phyloP scores from a whole-genome alignment of 2,797 vertebrate species.

The Hozukius guyotensis region DNA sequence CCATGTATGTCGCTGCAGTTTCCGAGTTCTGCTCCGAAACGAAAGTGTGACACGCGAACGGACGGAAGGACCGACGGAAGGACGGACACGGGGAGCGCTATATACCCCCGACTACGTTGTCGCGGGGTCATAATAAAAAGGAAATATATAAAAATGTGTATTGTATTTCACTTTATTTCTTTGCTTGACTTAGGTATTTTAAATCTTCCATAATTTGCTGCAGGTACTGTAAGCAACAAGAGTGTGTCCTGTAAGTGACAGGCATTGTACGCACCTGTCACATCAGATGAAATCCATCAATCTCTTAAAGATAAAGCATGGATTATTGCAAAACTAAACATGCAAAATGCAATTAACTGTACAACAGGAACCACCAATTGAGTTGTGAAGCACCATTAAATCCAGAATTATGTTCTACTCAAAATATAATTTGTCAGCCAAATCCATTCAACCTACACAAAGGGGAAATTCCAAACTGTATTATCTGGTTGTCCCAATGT shows the following conservation, averaged over 20 bases:
- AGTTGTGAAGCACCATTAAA: not conserved
- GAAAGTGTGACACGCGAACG: no score
- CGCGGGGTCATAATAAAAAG: not conserved
- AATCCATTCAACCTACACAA: conserved; percentile 22
- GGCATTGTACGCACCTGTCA: not conserved
- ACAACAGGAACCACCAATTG: not conserved
- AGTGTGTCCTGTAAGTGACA: not conserved
- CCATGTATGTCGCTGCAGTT: no score
- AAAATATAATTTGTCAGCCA: conserved; percentile 11
- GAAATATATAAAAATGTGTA: not conserved
- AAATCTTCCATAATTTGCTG: not conserved
- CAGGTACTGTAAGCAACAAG: not conserved
- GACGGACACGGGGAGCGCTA: no score
- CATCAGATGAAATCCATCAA: not conserved
- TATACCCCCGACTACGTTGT: no score
- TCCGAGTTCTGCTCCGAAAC: no score
- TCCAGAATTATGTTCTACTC: conserved; percentile 19
- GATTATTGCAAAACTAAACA: not conserved
- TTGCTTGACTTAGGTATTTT: not conserved
- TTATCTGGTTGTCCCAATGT: conserved; percentile 19
- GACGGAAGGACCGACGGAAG: no score
- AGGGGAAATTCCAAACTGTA: conserved; percentile 57
- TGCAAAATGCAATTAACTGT: not conserved
- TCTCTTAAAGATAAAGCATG: not conserved
- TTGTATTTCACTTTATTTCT: not conserved